A percentile compares a stretch with the other conserved stretches of the same genome.
phyloP scores from a whole-genome alignment of 2,113 vertebrate genomes.

The Plecotus auritus region DNA sequence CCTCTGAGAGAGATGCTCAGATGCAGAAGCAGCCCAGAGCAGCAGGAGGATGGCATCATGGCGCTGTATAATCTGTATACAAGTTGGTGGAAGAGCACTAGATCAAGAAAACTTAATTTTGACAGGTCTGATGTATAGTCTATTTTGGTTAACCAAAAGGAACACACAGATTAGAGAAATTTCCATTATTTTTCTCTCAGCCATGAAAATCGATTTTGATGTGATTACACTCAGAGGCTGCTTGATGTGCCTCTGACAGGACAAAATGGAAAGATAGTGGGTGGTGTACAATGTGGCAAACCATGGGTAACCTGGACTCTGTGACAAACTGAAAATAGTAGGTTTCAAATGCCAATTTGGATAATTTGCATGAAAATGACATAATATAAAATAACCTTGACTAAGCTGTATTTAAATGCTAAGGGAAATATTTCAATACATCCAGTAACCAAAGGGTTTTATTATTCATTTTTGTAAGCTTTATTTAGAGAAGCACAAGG shows the following conservation, averaged over 20 bases:
- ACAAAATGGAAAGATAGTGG: slow-evolving; percentile 87
- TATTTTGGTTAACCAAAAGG: slow-evolving; percentile 99
- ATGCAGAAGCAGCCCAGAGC: slow-evolving; percentile 26
- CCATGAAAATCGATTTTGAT: slow-evolving; percentile 99
- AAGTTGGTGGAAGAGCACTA: slow-evolving; percentile 74
- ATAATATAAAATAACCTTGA: slow-evolving; percentile 43
- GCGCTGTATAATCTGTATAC: slow-evolving; percentile 77
- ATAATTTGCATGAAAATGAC: slow-evolving; percentile 64
- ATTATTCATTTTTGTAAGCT: slow-evolving; percentile 50
- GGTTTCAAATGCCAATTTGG: slow-evolving; percentile 80
- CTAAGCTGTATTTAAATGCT: slow-evolving; percentile 29
- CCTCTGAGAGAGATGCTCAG: slow-evolving; percentile 30
- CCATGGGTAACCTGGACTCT: slow-evolving; percentile 76
- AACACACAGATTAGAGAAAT: slow-evolving; percentile 99
- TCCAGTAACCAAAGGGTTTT: slow-evolving; percentile 31
- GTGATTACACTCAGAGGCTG: slow-evolving; percentile 92
- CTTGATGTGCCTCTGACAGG: slow-evolving; percentile 92
- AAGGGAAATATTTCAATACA: neutral
- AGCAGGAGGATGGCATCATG: slow-evolving; percentile 47
- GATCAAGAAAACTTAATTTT: slow-evolving; percentile 89
- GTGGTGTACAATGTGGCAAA: slow-evolving; percentile 83
- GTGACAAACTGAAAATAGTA: slow-evolving; percentile 78
- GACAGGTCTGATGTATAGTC: slow-evolving; percentile 96
- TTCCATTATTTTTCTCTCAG: slow-evolving; percentile 98
- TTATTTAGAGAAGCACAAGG: slow-evolving; percentile 25